A percentile compares a stretch with the other conserved stretches of the same genome.
These are phyloP conservation scores for Morus bassanus DNA, from an alignment of 2,797 vertebrate genomes.

Conservation along the genomic window DNA sequence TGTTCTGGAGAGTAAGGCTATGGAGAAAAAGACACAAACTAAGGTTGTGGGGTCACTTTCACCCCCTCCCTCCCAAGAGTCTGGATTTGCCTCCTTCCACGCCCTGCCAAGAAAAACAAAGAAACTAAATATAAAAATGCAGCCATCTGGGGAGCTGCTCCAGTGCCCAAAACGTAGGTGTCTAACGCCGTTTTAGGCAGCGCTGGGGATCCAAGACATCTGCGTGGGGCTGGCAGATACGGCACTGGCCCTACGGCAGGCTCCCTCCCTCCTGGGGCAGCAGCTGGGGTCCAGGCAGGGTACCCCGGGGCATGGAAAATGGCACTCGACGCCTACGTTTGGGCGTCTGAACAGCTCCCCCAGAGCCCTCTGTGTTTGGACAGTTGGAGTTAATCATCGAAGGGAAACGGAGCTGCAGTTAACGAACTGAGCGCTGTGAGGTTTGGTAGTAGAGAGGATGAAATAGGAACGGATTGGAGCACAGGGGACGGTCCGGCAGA, in stretches of 20 bases:
- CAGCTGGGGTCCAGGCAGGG: neutral
- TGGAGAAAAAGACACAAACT: neutral
- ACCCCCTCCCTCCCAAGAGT: neutral
- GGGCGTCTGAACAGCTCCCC: neutral
- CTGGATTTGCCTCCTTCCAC: neutral
- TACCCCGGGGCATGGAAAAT: neutral
- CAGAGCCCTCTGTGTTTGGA: slow-evolving; percentile 31
- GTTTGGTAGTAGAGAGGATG: neutral
- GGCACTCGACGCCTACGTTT: neutral
- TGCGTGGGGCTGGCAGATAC: neutral
- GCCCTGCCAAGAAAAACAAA: slow-evolving; percentile 5
- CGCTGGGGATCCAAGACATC: neutral
- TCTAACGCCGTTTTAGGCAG: neutral
- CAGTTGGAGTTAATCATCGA: slow-evolving; percentile 48
- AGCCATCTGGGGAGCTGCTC: neutral
- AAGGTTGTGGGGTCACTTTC: neutral
- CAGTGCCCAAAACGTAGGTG: neutral
- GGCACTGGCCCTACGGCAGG: neutral
- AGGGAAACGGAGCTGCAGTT: neutral
- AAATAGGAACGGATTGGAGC: neutral
- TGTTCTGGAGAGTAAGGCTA: neutral
- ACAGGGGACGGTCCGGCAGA: neutral
- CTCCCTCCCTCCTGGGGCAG: neutral
- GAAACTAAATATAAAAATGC: neutral
- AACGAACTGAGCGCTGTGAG: neutral